Base-by-base conservation (phyloP, 2,797 vertebrate genomes). In the Cheirogaleus major region DNA sequence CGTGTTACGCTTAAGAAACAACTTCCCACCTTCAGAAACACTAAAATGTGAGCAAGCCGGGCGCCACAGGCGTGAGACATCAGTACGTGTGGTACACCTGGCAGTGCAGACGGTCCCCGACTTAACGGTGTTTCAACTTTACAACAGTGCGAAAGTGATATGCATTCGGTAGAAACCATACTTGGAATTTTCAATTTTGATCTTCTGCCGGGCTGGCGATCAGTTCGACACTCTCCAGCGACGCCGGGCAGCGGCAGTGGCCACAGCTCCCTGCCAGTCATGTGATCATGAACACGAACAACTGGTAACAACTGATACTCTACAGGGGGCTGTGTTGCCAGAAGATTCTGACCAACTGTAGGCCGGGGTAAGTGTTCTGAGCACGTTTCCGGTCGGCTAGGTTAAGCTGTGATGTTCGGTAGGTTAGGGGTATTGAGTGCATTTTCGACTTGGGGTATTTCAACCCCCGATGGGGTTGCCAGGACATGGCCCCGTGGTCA, bases 71-170 rank as follows among this genome's bases (percentile, higher is more conserved):
- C 17, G 20, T 6, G 14, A 76, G 93, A 67, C 11, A 13, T 30
- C 2, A 55, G 25, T 10, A 1, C 50, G 8, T 0, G 4, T 2
- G 11, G 15, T 2, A 5, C 22, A 41, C 11, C 50, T 27, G 30
- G 75, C 4, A n/a, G 20, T 6, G 23, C 50, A 55, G 76, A 55
- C 0, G 8, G 50, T 79, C 35, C 52, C 50, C 2, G 0, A 55
- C 22, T 0, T 55, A 38, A 15, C n/a, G 7, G 1, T 12, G n/a
- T 30, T 76, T 50, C 48, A 45, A 22, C 30, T 76, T 50, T 50
- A 18, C 0, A 2, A 17, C 9, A 2, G n/a, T 25, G 8, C 5
- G 38, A 32, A 48, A 75, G 72, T 6, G 30, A 75, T 3, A 32
- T 4, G 18, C 5, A 10, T 25, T 27, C 76, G 38, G 76, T 55